phyloP scores from a whole-genome alignment of 2,888 invertebrate genomes.

The Trachelus troglodyta region DNA sequence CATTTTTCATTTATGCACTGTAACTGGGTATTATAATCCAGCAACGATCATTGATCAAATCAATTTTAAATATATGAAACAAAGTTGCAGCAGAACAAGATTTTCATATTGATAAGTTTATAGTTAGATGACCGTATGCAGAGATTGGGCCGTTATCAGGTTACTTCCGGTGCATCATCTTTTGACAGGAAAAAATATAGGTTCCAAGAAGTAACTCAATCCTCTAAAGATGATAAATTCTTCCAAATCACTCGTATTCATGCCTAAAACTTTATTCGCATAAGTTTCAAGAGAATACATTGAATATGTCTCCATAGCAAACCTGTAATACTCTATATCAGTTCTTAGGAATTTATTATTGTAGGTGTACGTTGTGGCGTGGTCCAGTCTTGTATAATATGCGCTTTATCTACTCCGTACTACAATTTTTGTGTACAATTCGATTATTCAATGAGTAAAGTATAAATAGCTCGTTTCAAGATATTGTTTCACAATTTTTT shows the following conservation, averaged over 20 bases:
- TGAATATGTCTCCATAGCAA: background rate
- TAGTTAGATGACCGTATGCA: background rate
- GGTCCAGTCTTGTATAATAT: background rate
- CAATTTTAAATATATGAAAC: background rate
- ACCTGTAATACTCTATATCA: background rate
- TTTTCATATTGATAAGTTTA: background rate
- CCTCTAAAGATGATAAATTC: background rate
- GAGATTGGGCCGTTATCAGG: background rate
- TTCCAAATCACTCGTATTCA: background rate
- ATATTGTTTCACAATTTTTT: background rate
- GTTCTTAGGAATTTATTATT: background rate
- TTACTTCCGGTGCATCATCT: background rate
- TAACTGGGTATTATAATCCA: background rate
- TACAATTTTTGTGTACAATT: background rate
- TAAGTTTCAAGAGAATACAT: background rate
- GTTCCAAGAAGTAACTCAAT: background rate
- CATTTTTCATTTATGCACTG: background rate
- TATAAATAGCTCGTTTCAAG: background rate
- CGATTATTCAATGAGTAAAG: background rate
- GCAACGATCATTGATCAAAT: background rate
- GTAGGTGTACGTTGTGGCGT: background rate
- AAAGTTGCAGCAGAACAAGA: background rate
- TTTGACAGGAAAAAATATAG: background rate
- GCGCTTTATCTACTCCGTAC: background rate
- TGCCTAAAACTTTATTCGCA: background rate